phyloP scores from a whole-genome alignment of 2,797 vertebrate genomes.

The Bradypodion ventrale region DNA sequence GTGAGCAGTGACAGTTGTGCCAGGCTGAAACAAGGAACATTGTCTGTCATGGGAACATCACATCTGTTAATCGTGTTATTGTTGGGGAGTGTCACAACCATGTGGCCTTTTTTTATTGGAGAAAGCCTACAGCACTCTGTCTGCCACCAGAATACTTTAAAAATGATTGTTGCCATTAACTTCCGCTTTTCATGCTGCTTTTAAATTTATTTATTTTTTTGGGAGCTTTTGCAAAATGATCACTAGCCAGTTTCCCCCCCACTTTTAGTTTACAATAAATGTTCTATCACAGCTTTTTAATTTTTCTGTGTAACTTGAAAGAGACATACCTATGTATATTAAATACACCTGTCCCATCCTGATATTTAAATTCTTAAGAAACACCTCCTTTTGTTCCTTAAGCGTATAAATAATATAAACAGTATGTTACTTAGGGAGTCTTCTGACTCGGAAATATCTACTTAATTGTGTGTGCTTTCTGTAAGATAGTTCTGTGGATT shows the following conservation, averaged over 20 bases:
- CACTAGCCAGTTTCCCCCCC: background rate
- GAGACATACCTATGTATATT: background rate
- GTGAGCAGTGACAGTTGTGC: conserved; percentile 80
- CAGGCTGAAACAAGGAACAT: conserved; percentile 78
- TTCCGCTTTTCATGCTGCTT: conserved; percentile 34
- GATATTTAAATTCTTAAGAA: conserved; percentile 13
- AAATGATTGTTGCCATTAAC: conserved; percentile 48
- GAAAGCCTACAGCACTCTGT: conserved; percentile 53
- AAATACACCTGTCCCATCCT: background rate
- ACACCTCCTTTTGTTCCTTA: background rate
- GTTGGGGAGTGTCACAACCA: conserved; percentile 73
- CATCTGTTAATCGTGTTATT: conserved; percentile 88
- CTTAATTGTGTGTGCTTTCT: background rate
- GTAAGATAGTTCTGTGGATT: background rate
- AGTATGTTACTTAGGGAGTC: background rate
- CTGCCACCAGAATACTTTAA: conserved; percentile 67
- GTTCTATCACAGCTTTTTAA: background rate
- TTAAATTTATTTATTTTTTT: conserved; percentile 40
- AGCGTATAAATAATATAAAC: accelerated
- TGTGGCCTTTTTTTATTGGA: conserved; percentile 64
- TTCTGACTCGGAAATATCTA: background rate
- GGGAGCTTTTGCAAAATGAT: background rate
- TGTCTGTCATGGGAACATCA: conserved; percentile 86
- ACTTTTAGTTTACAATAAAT: background rate
- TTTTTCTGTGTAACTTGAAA: background rate